Conservation (phyloP, 2,888 invertebrate genomes). For the Eugnorisma glareosa region DNA sequence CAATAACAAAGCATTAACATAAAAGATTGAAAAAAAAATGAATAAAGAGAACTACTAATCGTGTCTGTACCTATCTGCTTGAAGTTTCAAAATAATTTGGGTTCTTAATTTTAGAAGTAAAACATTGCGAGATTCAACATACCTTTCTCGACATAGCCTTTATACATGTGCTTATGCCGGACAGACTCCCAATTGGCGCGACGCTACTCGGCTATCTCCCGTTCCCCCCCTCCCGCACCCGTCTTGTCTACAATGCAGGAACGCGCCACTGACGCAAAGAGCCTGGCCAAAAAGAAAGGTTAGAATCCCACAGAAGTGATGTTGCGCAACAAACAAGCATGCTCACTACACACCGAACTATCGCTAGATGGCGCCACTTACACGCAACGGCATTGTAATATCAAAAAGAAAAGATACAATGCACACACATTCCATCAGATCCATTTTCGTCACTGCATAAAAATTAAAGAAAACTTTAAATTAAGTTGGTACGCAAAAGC, state of each 20-base stretch:
- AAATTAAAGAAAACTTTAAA: background rate
- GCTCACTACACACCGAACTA: conserved; percentile 42
- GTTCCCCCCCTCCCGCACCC: conserved; percentile 91
- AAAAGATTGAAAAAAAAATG: background rate
- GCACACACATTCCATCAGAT: too few relatives aligned
- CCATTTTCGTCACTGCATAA: too few relatives aligned
- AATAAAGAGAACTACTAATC: background rate
- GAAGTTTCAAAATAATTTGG: background rate
- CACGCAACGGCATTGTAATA: background rate
- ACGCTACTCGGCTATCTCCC: conserved; percentile 92
- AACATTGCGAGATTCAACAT: conserved; percentile 25
- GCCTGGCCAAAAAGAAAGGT: conserved; percentile 86
- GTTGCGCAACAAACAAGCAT: conserved; percentile 37
- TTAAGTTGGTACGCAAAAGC: conserved; percentile 22
- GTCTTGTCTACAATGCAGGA: conserved; percentile 98
- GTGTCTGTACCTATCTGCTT: too few relatives aligned
- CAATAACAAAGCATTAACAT: background rate
- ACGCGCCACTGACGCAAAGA: conserved; percentile 98
- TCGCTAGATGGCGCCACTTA: conserved; percentile 42
- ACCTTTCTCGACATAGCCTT: conserved; percentile 82
- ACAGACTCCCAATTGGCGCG: conserved; percentile 86
- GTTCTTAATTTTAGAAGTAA: background rate
- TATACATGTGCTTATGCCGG: conserved; percentile 79
- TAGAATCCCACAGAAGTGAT: conserved; percentile 50
- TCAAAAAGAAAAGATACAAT: background rate